Conservation (phyloP, 2,888 invertebrate species). For the Boloria euphrosyne region DNA sequence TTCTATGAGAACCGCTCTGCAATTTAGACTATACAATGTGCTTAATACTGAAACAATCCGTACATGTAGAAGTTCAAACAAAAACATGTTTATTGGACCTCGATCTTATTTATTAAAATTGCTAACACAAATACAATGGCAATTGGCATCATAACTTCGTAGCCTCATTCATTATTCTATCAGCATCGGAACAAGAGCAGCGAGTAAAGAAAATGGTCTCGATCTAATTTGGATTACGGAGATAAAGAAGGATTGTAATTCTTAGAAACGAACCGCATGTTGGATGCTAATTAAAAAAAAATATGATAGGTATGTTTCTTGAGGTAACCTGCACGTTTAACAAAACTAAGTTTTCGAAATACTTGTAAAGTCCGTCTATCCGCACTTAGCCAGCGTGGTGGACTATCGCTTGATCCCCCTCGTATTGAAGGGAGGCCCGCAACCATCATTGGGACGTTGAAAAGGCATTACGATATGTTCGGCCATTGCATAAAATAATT, state of each 20-base stretch:
- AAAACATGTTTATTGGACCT: constrained; percentile 33
- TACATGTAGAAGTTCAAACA: constrained; percentile 41
- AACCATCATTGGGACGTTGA: no score
- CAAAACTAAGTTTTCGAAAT: no score
- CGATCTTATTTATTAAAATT: constrained; percentile 44
- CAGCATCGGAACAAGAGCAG: constrained; percentile 39
- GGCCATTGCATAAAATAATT: no score
- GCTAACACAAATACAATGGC: constrained; percentile 48
- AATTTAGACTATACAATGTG: constrained; percentile 66
- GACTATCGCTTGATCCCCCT: no score
- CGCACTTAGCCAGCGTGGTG: no score
- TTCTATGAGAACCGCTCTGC: constrained; percentile 72
- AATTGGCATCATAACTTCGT: constrained; percentile 43
- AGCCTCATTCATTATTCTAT: constrained; percentile 41
- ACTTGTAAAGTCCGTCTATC: no score
- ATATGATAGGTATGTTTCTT: no score
- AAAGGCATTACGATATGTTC: no score
- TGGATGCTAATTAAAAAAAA: constrained; percentile 61
- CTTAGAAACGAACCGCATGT: constrained; percentile 46
- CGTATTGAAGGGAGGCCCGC: no score
- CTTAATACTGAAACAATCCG: constrained; percentile 37
- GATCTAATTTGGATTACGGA: constrained; percentile 59
- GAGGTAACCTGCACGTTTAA: no score
- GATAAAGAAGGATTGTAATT: constrained; percentile 51
- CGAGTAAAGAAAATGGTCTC: constrained; percentile 51